These are phyloP conservation scores for Camponotus pennsylvanicus DNA, from an alignment of 1,140 invertebrate species.

Conservation along the genomic window DNA sequence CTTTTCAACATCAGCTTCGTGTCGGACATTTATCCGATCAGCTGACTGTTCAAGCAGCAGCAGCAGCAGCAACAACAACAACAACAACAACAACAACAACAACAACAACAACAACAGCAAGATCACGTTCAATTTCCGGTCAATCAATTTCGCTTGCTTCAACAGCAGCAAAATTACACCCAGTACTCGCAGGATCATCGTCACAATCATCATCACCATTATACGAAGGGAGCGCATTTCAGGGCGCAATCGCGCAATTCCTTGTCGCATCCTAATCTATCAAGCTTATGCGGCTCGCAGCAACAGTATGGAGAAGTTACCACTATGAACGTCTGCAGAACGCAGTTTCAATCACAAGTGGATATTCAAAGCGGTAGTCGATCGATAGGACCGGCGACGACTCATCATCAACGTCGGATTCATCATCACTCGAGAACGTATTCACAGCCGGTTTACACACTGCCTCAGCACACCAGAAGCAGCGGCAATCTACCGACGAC, in stretches of 20 bases:
- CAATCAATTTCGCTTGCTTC: constrained; percentile 49
- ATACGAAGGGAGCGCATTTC: constrained; percentile 77
- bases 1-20: constrained; percentile 48
- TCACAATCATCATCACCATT: constrained; percentile 65
- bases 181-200: constrained; percentile 50
- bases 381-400: constrained; percentile 33
- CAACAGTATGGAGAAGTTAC: constrained; percentile 45
- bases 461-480: constrained; percentile 74
- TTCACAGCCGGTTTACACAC: constrained; percentile 74
- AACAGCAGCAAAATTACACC: constrained; percentile 35
- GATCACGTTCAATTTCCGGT: background rate
- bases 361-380: constrained; percentile 73
- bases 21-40: constrained; percentile 35
- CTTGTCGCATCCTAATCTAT: constrained; percentile 83
- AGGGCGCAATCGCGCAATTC: constrained; percentile 83
- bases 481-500: constrained; percentile 74
- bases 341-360: constrained; percentile 80
- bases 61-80: background rate
- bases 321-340: constrained; percentile 62
- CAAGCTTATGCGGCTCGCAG: constrained; percentile 73
- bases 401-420: constrained; percentile 55
- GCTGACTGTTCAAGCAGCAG: background rate
- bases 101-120: constrained; percentile 1
- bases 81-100: constrained; percentile 5
- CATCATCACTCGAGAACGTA: constrained; percentile 71